Conservation (phyloP, 2,888 invertebrate species). For the Amblyteles armatorius region DNA sequence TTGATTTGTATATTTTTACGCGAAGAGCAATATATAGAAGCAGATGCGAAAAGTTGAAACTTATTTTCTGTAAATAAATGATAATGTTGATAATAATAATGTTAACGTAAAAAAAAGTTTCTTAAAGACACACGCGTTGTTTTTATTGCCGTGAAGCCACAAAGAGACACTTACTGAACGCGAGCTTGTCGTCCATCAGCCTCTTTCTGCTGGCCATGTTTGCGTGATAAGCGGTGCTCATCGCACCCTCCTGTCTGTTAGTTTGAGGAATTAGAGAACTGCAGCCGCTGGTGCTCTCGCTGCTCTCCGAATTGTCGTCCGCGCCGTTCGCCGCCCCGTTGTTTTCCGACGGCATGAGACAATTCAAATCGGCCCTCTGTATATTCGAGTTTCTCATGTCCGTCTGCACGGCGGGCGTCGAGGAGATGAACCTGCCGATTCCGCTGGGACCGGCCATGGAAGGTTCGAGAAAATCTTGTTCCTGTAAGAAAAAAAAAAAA, state of each 20-base stretch:
- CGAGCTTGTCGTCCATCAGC: constrained; percentile 79
- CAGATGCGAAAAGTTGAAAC: too few species aligned
- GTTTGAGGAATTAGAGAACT: constrained; percentile 86
- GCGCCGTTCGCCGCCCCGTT: constrained; percentile 80
- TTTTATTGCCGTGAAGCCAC: too few species aligned
- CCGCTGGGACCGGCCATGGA: constrained; percentile 74
- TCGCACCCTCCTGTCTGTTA: constrained; percentile 80
- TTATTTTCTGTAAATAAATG: too few species aligned
- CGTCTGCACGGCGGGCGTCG: constrained; percentile 80
- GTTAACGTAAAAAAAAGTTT: too few species aligned
- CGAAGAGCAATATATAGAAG: too few species aligned
- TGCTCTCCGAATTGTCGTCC: constrained; percentile 86
- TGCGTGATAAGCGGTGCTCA: constrained; percentile 74
- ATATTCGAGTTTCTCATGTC: constrained; percentile 72
- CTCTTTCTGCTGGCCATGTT: constrained; percentile 77
- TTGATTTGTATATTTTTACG: too few species aligned
- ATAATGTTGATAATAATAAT: too few species aligned
- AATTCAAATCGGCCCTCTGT: constrained; percentile 75
- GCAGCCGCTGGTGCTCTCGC: constrained; percentile 87
- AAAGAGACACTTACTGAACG: constrained; percentile 75
- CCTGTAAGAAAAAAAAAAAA: constrained; percentile 68
- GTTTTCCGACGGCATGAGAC: constrained; percentile 74
- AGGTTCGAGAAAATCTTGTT: constrained; percentile 79
- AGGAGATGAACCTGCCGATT: constrained; percentile 77
- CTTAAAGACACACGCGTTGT: too few species aligned